Evolutionary conservation across 2,888 invertebrate genomes (phyloP).

Genomic region (Rhagonycha fulva): DNA sequence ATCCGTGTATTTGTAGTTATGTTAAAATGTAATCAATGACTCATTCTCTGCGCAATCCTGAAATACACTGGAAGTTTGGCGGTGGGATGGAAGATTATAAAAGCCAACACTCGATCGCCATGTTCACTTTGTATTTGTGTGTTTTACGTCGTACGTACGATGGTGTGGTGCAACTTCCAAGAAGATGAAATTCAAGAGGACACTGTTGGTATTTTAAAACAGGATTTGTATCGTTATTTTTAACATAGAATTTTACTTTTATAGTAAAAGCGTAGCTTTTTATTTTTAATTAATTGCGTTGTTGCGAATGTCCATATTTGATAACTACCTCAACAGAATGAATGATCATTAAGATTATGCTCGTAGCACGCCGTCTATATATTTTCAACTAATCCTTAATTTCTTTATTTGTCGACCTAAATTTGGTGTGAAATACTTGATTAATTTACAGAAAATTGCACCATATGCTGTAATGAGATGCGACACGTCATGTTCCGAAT

Average conservation of each 20-base stretch:
- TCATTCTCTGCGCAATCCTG: not conserved
- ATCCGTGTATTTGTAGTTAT: not conserved
- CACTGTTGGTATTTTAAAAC: not conserved
- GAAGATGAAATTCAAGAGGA: not conserved
- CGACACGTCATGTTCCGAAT: conserved; percentile 12
- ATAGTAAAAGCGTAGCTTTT: not conserved
- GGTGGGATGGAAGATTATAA: conserved; percentile 1
- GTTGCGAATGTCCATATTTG: not conserved
- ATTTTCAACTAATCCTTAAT: not conserved
- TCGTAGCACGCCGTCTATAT: conserved; percentile 1
- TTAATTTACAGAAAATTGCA: conserved; percentile 26
- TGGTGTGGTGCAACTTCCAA: not conserved
- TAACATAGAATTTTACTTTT: not conserved
- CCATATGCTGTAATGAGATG: conserved; percentile 23
- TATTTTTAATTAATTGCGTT: not conserved
- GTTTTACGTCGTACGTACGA: conserved; percentile 13
- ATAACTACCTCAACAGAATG: not conserved
- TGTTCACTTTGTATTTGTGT: not conserved
- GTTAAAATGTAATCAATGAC: not conserved
- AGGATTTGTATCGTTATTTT: conserved; percentile 14
- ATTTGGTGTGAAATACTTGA: conserved; percentile 22
- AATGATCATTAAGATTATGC: not conserved
- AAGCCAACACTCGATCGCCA: not conserved
- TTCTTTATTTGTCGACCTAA: conserved; percentile 7
- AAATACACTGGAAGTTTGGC: not conserved